Conservation (phyloP, 2,888 invertebrate species). For the Lypha dubia region DNA sequence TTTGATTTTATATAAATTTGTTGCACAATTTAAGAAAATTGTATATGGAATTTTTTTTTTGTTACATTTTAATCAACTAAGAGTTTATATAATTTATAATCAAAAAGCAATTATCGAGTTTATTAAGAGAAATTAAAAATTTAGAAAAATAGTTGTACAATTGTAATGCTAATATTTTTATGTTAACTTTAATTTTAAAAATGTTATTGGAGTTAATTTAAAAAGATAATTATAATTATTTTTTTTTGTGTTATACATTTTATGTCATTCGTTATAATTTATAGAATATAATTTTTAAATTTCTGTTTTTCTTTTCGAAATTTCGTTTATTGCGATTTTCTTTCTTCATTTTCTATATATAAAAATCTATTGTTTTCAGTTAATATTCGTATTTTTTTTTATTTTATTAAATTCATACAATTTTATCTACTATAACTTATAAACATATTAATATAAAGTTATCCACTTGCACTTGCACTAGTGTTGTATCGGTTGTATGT, state of each 20-base stretch:
- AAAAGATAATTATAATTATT: too few species aligned
- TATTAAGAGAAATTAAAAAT: conserved; percentile 9
- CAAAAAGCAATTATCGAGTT: conserved; percentile 47
- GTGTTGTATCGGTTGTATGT: too few species aligned
- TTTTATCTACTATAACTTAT: conserved; percentile 20
- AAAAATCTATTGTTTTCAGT: conserved; percentile 55
- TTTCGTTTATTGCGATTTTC: conserved; percentile 64
- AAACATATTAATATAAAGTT: background rate
- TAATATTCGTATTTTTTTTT: conserved; percentile 56
- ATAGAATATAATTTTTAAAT: conserved; percentile 33
- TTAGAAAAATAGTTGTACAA: conserved; percentile 67
- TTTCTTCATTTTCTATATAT: conserved; percentile 51
- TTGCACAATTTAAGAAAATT: conserved; percentile 56
- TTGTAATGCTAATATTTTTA: conserved; percentile 1
- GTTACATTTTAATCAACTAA: conserved; percentile 33
- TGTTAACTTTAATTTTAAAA: conserved; percentile 31
- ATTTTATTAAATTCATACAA: conserved; percentile 69
- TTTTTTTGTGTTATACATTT: background rate
- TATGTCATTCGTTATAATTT: conserved; percentile 26
- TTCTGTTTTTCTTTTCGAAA: conserved; percentile 18
- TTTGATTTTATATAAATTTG: conserved; percentile 70
- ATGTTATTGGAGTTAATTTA: conserved; percentile 9
- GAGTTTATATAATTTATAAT: conserved; percentile 21
- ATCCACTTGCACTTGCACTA: background rate
- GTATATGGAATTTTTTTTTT: conserved; percentile 41